Evolutionary conservation across 2,113 vertebrate species (phyloP), one percentile per base, ranked within the genome.

Genomic region (Nanorana parkeri): DNA sequence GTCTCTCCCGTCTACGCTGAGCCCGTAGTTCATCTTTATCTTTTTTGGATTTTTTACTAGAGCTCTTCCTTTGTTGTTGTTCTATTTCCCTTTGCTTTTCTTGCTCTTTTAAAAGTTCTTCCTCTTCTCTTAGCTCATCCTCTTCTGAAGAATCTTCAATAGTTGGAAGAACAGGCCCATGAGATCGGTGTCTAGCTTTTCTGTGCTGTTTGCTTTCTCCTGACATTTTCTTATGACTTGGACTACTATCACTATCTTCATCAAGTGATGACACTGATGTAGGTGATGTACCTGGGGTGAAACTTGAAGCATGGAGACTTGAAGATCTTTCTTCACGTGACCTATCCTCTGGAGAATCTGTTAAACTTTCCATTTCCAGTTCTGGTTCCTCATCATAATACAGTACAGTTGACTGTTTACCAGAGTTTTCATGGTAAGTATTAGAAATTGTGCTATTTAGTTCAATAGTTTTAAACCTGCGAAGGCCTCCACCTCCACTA

Each of bases 91-190:
- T 89, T 36, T 98, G 97, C 84, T 96, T 98, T 86, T 99, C 97
- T 85, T 99, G 97, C 75, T 99, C 97, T 79, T 93, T 96, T 58
- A 98, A 85, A 17, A 98, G 90, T 28, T 98, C 97, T 84, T 98
- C 98, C 82, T 99, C 97, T 86, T 99, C 98, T 64, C 92, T 89
- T 23, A 96, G 83, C 72, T 95, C 94, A 83, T 99, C 97, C 80
- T 99, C 98, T 80, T 99, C 98, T 17, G 98, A 99, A 10, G 98
- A 99, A 86, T 97, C 96, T 89, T 96, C 97, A 84, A 98, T 97
- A 32, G 95, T 97, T 11, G 96, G 95, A 36, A 98, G 92, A 68
- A 93, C 91, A 84, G 97, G 96, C 19, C 96, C 96, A 63, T 95
- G 91, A 10, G 95, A 90, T 61, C 95, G 90, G 87, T 98, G 97